Evolutionary conservation across 2,113 vertebrate genomes (phyloP).

Genomic region (Sterrhoptilus dennistouni): DNA sequence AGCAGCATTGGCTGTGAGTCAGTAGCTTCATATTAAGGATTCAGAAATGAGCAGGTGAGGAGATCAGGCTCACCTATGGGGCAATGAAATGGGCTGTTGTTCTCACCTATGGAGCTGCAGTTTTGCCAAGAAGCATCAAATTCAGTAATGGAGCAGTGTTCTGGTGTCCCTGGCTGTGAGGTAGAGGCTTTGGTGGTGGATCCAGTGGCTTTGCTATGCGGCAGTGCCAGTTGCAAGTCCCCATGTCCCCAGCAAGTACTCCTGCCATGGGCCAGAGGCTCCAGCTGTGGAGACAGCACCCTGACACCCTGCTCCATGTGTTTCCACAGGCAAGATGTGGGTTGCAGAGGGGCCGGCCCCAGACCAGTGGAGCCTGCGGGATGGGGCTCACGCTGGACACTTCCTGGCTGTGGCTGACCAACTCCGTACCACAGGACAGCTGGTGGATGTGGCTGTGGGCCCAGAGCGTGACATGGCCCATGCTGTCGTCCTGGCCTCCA

Average conservation of each 20-base stretch:
- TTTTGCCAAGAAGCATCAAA: neutral
- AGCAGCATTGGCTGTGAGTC: neutral
- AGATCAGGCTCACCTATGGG: neutral
- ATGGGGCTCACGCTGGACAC: neutral
- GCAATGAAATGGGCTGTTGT: accelerated
- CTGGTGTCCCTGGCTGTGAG: neutral
- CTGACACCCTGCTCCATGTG: neutral
- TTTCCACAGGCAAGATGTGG: conserved; percentile 50
- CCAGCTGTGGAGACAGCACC: neutral
- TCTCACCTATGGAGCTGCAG: neutral
- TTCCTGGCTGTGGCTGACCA: neutral
- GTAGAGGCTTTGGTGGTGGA: neutral
- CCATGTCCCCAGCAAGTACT: neutral
- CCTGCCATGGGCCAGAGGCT: neutral
- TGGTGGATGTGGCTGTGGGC: conserved; percentile 44
- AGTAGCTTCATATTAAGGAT: neutral
- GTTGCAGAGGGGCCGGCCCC: neutral
- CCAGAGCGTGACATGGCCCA: conserved; percentile 9
- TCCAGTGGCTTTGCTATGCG: neutral
- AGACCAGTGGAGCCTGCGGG: conserved; percentile 30
- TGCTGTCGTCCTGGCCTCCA: conserved; percentile 46
- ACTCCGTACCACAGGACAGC: neutral
- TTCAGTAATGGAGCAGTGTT: neutral
- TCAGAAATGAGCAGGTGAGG: neutral
- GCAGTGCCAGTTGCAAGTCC: neutral